Evolutionary conservation across 1,140 invertebrate species (phyloP).

Genomic region (Drosophila bifasciata): DNA sequence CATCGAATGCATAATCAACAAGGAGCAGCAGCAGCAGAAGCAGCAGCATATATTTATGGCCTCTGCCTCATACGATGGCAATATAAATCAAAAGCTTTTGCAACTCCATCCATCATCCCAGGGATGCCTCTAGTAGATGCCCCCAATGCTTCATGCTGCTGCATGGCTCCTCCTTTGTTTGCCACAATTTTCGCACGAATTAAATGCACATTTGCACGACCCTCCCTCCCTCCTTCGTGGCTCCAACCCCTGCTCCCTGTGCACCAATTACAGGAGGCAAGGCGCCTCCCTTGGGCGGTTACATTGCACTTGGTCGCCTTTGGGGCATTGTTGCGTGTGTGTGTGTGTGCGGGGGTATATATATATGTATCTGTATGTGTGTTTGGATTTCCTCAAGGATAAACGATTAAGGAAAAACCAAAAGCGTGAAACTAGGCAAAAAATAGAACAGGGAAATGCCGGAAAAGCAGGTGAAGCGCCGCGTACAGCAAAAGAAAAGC

Average conservation of each 20-base stretch:
- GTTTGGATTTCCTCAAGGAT: slow-evolving; percentile 24
- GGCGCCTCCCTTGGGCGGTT: slow-evolving; percentile 42
- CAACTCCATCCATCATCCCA: slow-evolving; percentile 76
- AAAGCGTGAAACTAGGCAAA: slow-evolving; percentile 68
- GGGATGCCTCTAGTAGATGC: slow-evolving; percentile 41
- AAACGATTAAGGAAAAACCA: slow-evolving; percentile 74
- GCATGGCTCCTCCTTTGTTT: slow-evolving; percentile 6
- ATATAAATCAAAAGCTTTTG: slow-evolving; percentile 80
- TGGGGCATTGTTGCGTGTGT: slow-evolving; percentile 59
- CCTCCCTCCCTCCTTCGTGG: slow-evolving; percentile 1
- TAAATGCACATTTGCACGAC: slow-evolving; percentile 76
- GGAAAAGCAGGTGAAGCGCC: slow-evolving; percentile 26
- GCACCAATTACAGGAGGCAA: slow-evolving; percentile 63
- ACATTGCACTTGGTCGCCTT: slow-evolving; percentile 55
- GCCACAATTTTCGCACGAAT: slow-evolving; percentile 70
- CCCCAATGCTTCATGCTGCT: not conserved
- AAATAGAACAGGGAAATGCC: slow-evolving; percentile 4
- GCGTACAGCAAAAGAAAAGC: not conserved
- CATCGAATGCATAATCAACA: slow-evolving; percentile 60
- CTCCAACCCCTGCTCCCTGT: not conserved
- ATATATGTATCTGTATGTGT: not conserved
- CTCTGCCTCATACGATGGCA: slow-evolving; percentile 57
- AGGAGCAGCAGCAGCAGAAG: slow-evolving; percentile 47
- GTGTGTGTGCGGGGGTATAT: too few species aligned
- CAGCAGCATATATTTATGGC: slow-evolving; percentile 68